phyloP scores from a whole-genome alignment of 2,888 invertebrate species.

The Scrobipalpa atriplicella region DNA sequence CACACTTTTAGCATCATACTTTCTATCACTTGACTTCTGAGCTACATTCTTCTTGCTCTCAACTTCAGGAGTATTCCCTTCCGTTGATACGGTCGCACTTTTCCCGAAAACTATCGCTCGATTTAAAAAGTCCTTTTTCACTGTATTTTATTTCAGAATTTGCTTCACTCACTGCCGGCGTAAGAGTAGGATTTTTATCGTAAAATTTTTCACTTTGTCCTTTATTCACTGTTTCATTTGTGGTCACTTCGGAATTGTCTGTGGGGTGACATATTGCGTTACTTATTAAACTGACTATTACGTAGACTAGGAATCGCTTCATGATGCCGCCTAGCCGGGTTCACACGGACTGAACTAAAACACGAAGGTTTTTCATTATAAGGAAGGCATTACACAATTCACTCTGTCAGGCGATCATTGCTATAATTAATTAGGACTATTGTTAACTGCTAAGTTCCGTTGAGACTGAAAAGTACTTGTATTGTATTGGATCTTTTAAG shows the following conservation, averaged over 20 bases:
- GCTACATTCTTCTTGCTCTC: conserved; percentile 5
- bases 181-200: neutral
- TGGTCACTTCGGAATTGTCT: neutral
- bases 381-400: conserved; percentile 52
- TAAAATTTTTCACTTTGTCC: neutral
- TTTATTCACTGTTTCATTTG: neutral
- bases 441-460: conserved; percentile 12
- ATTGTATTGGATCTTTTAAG: neutral
- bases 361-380: conserved; percentile 48
- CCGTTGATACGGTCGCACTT: conserved; percentile 1
- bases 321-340: conserved; percentile 40
- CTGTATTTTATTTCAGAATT: neutral
- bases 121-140: conserved; percentile 17
- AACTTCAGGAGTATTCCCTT: neutral
- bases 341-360: conserved; percentile 46
- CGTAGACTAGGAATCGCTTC: conserved; percentile 44
- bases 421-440: conserved; percentile 44
- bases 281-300: conserved; percentile 34
- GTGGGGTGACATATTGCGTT: conserved; percentile 36
- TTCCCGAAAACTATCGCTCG: neutral
- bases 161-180: neutral
- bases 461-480: neutral
- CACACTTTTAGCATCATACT: conserved; percentile 37
- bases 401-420: conserved; percentile 44
- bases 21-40: conserved; percentile 19